Evolutionary conservation across 2,113 vertebrate species (phyloP).

Genomic region (Tauraco erythrolophus): DNA sequence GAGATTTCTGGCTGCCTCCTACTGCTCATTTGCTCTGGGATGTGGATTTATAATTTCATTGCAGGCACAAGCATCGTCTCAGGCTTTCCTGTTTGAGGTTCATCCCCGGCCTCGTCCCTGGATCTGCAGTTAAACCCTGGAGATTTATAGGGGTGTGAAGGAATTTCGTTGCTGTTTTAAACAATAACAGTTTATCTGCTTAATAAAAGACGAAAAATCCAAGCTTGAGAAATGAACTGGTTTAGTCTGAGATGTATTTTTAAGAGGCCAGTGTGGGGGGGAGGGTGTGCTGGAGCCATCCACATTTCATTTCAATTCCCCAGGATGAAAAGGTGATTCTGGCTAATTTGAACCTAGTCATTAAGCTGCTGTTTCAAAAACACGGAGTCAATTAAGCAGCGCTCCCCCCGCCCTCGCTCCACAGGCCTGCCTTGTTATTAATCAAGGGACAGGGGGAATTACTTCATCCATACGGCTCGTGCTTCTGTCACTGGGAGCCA

Average conservation of each 20-base stretch:
- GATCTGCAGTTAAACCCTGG: neutral
- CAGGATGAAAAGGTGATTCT: constrained; percentile 19
- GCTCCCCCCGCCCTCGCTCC: fast-evolving
- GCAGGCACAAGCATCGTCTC: constrained; percentile 1
- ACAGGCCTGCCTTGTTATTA: neutral
- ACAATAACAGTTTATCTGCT: neutral
- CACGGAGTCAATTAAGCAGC: constrained; percentile 6
- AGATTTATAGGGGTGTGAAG: neutral
- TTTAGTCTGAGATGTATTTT: neutral
- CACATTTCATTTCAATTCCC: neutral
- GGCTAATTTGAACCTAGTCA: constrained; percentile 20
- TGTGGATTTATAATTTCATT: constrained; percentile 33
- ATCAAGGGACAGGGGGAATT: constrained; percentile 13
- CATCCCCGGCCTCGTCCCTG: neutral
- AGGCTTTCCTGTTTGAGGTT: neutral
- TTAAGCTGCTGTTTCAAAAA: constrained; percentile 7
- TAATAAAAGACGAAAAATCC: neutral
- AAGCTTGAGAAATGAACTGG: neutral
- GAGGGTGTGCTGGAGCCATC: neutral
- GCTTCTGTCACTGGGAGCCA: neutral
- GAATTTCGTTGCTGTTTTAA: neutral
- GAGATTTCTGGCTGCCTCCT: constrained; percentile 53
- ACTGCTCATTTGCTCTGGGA: constrained; percentile 8
- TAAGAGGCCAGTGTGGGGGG: neutral
- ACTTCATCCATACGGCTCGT: neutral